These are phyloP conservation scores for Nomada goodeniana DNA, from an alignment of 2,888 invertebrate species.

Conservation along the genomic window DNA sequence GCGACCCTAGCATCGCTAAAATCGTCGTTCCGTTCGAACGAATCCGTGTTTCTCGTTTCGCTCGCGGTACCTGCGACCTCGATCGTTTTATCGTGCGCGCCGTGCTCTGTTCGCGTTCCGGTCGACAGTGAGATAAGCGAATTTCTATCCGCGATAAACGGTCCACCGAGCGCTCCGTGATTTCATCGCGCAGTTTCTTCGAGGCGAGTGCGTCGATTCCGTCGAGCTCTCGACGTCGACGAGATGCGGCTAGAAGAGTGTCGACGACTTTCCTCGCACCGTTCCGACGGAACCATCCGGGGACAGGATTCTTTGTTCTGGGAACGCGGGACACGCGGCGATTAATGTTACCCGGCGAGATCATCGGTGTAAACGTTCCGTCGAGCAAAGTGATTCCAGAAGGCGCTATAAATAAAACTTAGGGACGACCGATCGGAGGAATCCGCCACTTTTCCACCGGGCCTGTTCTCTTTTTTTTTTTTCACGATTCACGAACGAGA, in stretches of 20 bases:
- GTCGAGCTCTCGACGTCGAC: neutral
- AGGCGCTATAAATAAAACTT: no score
- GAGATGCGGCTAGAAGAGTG: neutral
- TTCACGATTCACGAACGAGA: conserved; percentile 34
- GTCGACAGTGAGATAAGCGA: no score
- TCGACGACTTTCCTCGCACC: neutral
- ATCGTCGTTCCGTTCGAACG: no score
- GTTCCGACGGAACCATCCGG: neutral
- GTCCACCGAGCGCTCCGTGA: neutral
- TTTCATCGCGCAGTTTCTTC: neutral
- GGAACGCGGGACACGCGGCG: neutral
- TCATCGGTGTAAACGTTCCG: neutral
- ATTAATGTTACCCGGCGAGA: neutral
- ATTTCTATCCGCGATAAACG: no score
- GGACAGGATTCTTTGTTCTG: no score
- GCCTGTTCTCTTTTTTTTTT: conserved; percentile 1
- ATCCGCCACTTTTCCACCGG: neutral
- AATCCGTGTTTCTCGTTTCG: no score
- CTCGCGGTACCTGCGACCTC: no score
- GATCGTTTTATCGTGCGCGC: no score
- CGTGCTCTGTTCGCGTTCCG: neutral
- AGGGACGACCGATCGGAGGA: no score
- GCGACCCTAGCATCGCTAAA: no score
- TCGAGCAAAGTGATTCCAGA: neutral
- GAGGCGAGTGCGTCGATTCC: neutral